Conservation (phyloP, 2,113 vertebrate genomes). For the Grus americana region DNA sequence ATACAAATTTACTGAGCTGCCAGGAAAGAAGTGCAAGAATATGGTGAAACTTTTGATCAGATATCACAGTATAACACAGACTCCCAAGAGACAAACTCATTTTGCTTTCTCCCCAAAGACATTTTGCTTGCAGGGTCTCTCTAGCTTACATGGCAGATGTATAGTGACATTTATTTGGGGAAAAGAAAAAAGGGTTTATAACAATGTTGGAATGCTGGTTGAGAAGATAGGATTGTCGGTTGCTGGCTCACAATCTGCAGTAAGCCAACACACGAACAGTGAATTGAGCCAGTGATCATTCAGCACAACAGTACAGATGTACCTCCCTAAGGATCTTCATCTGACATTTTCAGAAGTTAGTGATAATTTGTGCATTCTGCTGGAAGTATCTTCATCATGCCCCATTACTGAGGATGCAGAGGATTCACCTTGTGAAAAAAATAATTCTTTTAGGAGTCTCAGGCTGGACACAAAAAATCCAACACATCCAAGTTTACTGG, state of each 20-base stretch:
- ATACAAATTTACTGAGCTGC: slow-evolving; percentile 65
- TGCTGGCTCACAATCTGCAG: background rate
- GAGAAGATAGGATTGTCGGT: background rate
- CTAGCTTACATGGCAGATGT: background rate
- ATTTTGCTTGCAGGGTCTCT: background rate
- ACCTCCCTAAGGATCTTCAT: background rate
- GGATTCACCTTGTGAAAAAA: background rate
- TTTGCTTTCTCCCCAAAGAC: background rate
- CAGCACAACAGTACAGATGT: background rate
- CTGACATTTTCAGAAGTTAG: background rate
- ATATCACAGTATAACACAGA: background rate
- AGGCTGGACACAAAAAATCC: background rate
- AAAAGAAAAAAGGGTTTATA: background rate
- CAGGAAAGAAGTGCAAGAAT: background rate
- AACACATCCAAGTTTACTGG: background rate
- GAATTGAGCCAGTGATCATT: background rate
- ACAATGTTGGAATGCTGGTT: background rate
- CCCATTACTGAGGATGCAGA: background rate
- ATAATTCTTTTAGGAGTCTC: background rate
- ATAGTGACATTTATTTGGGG: background rate
- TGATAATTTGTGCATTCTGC: background rate
- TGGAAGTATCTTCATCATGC: background rate
- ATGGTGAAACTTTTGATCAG: background rate
- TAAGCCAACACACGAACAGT: background rate
- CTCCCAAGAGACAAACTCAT: background rate